Evolutionary conservation across 2,797 vertebrate species (phyloP).

Genomic region (Dicrostonyx torquatus): DNA sequence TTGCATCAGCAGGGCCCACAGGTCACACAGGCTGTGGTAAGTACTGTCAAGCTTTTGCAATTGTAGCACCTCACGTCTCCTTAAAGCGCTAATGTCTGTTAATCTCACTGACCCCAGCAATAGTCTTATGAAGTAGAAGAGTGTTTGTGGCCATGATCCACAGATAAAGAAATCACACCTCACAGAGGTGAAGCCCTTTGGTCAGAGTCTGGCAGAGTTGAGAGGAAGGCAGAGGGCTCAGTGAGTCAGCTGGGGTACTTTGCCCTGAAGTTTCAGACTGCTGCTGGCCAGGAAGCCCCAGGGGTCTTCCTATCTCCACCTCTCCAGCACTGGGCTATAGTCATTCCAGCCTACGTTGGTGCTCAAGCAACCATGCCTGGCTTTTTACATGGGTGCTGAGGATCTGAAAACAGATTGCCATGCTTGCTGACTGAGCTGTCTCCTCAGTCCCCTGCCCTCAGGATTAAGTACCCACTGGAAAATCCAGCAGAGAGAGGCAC

Average conservation of each 20-base stretch:
- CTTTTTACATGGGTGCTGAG: too few relatives aligned
- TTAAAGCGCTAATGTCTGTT: background rate
- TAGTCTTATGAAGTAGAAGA: background rate
- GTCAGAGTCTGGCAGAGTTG: background rate
- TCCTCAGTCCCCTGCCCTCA: too few relatives aligned
- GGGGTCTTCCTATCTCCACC: background rate
- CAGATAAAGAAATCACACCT: background rate
- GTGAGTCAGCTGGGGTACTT: rapidly evolving
- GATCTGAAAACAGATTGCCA: background rate
- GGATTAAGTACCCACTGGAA: background rate
- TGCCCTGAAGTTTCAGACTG: background rate
- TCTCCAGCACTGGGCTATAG: background rate
- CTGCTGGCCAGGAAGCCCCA: background rate
- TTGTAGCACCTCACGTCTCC: background rate
- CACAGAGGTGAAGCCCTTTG: background rate
- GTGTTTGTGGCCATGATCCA: background rate
- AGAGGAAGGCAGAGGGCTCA: background rate
- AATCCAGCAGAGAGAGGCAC: background rate
- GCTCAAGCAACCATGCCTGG: background rate
- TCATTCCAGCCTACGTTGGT: background rate
- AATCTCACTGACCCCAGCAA: background rate
- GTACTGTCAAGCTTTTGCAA: background rate
- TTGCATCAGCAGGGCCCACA: conserved; percentile 1
- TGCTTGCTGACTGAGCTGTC: background rate
- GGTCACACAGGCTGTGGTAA: background rate